Evolutionary conservation across 2,113 vertebrate species (phyloP), one percentile per base, ranked within the genome.

Genomic region (Bufo gargarizans): DNA sequence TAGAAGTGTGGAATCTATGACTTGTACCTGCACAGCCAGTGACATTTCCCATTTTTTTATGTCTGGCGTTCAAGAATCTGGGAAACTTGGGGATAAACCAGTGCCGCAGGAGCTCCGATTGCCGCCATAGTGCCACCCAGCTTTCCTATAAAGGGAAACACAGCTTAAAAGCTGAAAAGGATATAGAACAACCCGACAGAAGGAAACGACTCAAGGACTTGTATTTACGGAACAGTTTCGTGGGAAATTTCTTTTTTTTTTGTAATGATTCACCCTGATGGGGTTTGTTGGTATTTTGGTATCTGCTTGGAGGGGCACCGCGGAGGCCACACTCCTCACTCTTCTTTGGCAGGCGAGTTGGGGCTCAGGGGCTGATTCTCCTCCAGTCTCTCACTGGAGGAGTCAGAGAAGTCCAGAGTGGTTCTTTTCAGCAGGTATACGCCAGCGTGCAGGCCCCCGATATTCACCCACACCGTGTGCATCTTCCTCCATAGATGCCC

Each of bases 381-480:
- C 50, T 76, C 55, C 56, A 56, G 55, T 56, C 20, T 63, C 33
- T 76, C 67, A 6, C 49, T 49, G 53, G 86, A 45, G 67, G 43
- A 3, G 19, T 85, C 71, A 20, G 16, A 45, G 11, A 59, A 58
- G 53, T 88, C 69, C 8, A 58, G 49, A 13, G 93, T 93, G 19
- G 96, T 98, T 86, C 98, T 95, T 90, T 93, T 95, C 89, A 99
- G 96, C 59, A 99, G 96, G 50, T 96, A 99, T 20, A 99, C 98
- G 0, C 96, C 97, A 7, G 98, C 98, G 3, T 98, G 97, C 59
- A 99, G 96, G 1, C 98, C 98, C 0, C 98, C 98, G 0, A 99
- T 96, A 1, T 99, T 99, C 89, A 99, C 97, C 98, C 98, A 99
- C 67, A 99, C 96, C 0, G 97, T 99, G 90, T 96, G 96, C 16